Percentiles rank a stretch among this genome's conserved stretches.
phyloP scores from a whole-genome alignment of 1,140 invertebrate species.

The Drosophila pectinifera region DNA sequence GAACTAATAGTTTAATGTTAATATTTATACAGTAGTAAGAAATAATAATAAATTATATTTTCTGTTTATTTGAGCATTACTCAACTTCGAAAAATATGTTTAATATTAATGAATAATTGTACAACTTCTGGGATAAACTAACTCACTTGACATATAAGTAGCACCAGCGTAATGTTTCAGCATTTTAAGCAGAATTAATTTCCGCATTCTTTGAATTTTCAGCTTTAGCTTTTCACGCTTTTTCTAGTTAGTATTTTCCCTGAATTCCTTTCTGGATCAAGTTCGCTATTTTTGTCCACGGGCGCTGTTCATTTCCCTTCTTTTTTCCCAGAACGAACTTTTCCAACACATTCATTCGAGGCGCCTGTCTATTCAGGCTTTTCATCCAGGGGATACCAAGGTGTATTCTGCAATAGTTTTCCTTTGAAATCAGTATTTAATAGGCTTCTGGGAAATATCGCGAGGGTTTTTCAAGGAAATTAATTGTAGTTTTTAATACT shows the following conservation, averaged over 20 bases:
- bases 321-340: background rate
- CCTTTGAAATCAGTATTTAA: slow-evolving; percentile 4
- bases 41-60: background rate
- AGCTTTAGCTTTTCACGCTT: background rate
- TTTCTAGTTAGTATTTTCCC: background rate
- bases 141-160: no score
- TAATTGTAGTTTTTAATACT: background rate
- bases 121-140: background rate
- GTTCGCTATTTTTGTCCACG: slow-evolving; percentile 2
- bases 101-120: background rate
- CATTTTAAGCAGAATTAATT: background rate
- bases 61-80: background rate
- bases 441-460: background rate
- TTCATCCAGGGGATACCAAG: background rate
- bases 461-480: background rate
- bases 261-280: background rate
- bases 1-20: no score
- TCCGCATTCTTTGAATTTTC: background rate
- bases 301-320: background rate
- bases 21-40: background rate
- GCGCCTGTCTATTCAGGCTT: background rate
- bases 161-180: no score
- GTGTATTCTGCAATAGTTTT: background rate
- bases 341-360: background rate
- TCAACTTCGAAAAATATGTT: background rate